Base-by-base conservation (phyloP, 2,888 invertebrate genomes). In the Zaprionus bogoriensis region DNA sequence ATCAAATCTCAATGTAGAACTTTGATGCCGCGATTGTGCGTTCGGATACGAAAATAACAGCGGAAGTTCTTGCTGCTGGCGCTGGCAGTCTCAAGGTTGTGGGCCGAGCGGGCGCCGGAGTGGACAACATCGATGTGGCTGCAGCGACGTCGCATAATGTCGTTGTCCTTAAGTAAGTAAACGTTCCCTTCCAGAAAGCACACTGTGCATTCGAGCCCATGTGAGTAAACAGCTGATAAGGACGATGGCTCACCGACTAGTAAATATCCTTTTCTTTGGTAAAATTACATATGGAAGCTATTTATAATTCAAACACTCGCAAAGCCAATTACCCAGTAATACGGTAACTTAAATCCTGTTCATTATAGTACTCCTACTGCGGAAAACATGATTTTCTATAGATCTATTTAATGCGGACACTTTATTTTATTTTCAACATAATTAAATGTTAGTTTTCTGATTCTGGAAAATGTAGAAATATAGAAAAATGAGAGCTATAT, bases 41-140 rank as follows among this genome's bases (percentile, higher is more conserved):
- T 14, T 98, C 98, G 4, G 98, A 98, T 60, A 97, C 98, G 0
- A 97, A 97, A 93, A 98, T 99, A 54, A 97, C 97, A 1, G 94
- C 94, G 53, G 96, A 97, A 72, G 94, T 99, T 23, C 93, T 99
- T 65, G 93, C 93, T 54, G 95, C 95, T 1, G 96, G 94, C 1
- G 92, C 92, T 1, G 91, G 91, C 7, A 94, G 93, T 54, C 92
- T 99, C 39, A 96, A 96, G 91, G 95, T 97, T 14, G 95, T 99
- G 38, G 99, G 98, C 10, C 93, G 99, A 41, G 99, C 99, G n/a
- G 99, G 99, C 4, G 99, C 98, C 1, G 99, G 99, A 3, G 97
- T 99, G 3, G 99, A 99, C 92, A 99, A 99, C 91, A 99, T 99
- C 70, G 98, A 99, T 89, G 94, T 97, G 41, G 91, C 92, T 32